phyloP scores from a whole-genome alignment of 2,113 vertebrate species.

The Periophthalmus modestus region DNA sequence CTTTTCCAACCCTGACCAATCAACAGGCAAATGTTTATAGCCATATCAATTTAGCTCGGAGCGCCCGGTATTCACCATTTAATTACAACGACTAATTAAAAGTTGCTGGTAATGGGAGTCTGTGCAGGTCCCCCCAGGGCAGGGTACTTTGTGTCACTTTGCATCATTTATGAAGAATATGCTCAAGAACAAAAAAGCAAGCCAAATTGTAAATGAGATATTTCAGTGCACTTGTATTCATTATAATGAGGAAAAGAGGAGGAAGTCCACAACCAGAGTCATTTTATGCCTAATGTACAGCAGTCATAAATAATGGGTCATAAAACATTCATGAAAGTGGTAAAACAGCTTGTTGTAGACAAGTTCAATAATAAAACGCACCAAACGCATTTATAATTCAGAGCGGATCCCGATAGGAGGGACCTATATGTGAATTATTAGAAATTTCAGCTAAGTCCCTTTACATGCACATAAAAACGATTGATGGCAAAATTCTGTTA shows the following conservation, averaged over 20 bases:
- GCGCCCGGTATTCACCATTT: constrained; percentile 61
- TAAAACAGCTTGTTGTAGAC: constrained; percentile 58
- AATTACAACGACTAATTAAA: constrained; percentile 79
- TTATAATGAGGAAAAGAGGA: constrained; percentile 46
- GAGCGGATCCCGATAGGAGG: constrained; percentile 16
- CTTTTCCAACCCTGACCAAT: constrained; percentile 47
- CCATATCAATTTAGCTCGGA: constrained; percentile 62
- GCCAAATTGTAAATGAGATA: constrained; percentile 61
- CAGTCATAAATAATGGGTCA: constrained; percentile 52
- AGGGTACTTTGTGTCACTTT: constrained; percentile 65
- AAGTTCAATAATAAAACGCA: constrained; percentile 53
- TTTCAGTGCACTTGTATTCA: constrained; percentile 56
- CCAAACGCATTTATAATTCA: constrained; percentile 34
- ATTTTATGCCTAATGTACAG: constrained; percentile 51
- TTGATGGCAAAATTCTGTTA: neutral
- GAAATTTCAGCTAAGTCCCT: neutral
- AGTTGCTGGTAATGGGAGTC: constrained; percentile 68
- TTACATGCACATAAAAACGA: constrained; percentile 8
- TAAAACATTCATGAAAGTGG: constrained; percentile 60
- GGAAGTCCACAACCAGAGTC: constrained; percentile 16
- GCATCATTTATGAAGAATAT: constrained; percentile 63
- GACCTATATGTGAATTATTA: constrained; percentile 9
- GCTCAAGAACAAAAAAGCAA: constrained; percentile 53
- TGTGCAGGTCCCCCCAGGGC: constrained; percentile 56
- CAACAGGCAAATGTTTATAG: constrained; percentile 63